A percentile compares a stretch with the other conserved stretches of the same genome.
phyloP scores from a whole-genome alignment of 2,888 invertebrate genomes.

The Ochropleura plecta region DNA sequence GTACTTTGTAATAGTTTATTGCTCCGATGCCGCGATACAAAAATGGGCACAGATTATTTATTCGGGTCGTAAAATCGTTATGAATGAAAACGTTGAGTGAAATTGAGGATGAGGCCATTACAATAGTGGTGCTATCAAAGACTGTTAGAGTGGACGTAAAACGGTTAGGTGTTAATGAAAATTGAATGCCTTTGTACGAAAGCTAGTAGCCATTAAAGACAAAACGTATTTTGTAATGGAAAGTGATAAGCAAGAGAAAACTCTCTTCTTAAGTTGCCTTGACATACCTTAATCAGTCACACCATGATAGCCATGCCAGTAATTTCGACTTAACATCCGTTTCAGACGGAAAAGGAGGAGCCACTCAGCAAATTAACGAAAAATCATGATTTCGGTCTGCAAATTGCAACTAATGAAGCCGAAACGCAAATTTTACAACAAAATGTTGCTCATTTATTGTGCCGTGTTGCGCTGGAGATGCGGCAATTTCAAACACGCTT shows the following conservation, averaged over 20 bases:
- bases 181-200: conserved; percentile 13
- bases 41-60: conserved; percentile 62
- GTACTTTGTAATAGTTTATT: conserved; percentile 70
- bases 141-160: conserved; percentile 41
- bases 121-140: conserved; percentile 40
- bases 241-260: conserved; percentile 8
- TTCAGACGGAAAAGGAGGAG: not conserved
- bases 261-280: not conserved
- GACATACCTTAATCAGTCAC: not conserved
- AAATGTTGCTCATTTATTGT: conserved; percentile 65
- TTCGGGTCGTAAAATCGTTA: conserved; percentile 53
- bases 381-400: not conserved
- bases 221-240: conserved; percentile 2
- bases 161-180: conserved; percentile 47
- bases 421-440: conserved; percentile 43
- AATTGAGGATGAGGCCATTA: conserved; percentile 54
- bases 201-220: not conserved
- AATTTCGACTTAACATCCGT: not conserved
- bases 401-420: conserved; percentile 27
- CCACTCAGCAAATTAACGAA: not conserved
- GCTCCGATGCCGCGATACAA: conserved; percentile 61
- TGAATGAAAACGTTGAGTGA: conserved; percentile 59
- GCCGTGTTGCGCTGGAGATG: conserved; percentile 69
- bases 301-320: not conserved
- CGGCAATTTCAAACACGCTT: conserved; percentile 78